Base-by-base conservation (phyloP, 2,888 invertebrate genomes). In the Osmoderma eremita region DNA sequence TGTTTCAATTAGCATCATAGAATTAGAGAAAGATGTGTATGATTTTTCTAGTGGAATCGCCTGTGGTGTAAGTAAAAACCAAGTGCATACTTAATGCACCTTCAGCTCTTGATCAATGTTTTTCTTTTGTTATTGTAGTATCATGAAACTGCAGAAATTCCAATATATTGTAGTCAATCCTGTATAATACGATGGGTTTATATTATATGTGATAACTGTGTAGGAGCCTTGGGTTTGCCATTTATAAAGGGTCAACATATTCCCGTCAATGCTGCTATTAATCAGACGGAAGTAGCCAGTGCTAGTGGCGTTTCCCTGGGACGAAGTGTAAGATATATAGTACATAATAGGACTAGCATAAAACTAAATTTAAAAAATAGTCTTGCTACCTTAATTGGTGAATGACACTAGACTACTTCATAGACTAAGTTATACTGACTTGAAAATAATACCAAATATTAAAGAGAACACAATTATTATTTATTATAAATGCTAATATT, bases 161-260 rank as follows among this genome's bases (percentile, higher is more conserved):
- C 69, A 4, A 49, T 69, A 15, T 76, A 81, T 67, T 85, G 85
- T 67, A 80, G 83, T 0, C 73, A 79, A n/a, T 84, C 84, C 0
- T 76, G 73, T 68, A 83, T 83, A 0, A 77, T 77, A 1, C 81
- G 85, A 3, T 83, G 81, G 80, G 78, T 78, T 0, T 85, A 76
- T 51, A 75, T 77, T 5, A 80, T 85, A 18, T 81, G 83, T 24
- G 84, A 85, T 67, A 80, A 81, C 54, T 80, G 83, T 75, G 82
- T 82, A 67, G 70, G 71, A 0, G 80, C 82, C 70, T 69, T 84
- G 18, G 80, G 78, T 8, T 78, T 85, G 1, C 53, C 75, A 0
- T 67, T 82, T 1, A 75, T 80, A 58, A 79, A 80, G 0, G 84
- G 83, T 0, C 77, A 76, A 6, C 85, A 85, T 73, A 71, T 81